phyloP scores from a whole-genome alignment of 2,113 vertebrate species.

The Thamnophis sirtalis region DNA sequence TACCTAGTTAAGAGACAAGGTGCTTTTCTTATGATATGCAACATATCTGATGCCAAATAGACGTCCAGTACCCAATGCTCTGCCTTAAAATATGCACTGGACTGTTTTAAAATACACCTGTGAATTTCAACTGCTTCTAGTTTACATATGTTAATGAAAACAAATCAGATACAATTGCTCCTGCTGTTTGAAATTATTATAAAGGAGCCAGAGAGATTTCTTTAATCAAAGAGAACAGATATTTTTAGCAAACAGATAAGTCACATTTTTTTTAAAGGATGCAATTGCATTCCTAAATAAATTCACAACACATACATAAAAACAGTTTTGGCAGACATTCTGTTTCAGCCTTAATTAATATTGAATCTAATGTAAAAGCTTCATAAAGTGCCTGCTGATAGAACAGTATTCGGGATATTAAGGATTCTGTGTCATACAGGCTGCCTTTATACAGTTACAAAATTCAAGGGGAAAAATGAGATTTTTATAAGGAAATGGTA shows the following conservation, averaged over 20 bases:
- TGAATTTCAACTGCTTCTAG: neutral
- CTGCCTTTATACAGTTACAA: neutral
- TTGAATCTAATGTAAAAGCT: neutral
- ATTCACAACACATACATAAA: neutral
- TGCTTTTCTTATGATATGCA: constrained; percentile 50
- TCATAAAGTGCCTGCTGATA: constrained; percentile 12
- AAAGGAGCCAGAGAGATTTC: neutral
- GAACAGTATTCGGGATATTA: neutral
- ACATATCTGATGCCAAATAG: constrained; percentile 57
- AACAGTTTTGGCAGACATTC: neutral
- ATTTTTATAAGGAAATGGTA: neutral
- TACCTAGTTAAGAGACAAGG: constrained; percentile 62
- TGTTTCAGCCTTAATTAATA: neutral
- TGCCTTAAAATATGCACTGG: constrained; percentile 25
- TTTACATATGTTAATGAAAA: constrained; percentile 29
- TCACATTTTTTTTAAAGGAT: neutral
- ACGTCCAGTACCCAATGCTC: constrained; percentile 45
- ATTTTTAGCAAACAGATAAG: neutral
- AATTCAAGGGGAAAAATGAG: neutral
- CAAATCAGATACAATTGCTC: constrained; percentile 38
- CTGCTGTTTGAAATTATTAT: constrained; percentile 16
- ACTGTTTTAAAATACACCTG: neutral
- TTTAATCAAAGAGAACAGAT: neutral
- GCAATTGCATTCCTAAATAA: neutral
- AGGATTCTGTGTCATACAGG: neutral